Conservation (phyloP, 2,113 vertebrate genomes). For the Archocentrus centrarchus region DNA sequence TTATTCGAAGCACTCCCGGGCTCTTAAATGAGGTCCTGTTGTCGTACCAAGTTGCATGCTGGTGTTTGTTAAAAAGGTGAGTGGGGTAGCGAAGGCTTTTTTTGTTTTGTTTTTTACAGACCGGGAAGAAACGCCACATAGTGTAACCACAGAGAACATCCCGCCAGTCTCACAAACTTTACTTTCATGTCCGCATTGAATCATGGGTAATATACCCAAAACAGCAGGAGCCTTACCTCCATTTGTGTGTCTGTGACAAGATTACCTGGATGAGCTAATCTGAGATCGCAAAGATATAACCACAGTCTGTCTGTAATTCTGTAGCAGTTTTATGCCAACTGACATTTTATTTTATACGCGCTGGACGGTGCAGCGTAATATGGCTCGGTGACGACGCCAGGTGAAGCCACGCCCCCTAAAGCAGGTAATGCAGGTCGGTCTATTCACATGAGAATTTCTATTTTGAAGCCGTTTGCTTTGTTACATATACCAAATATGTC, state of each 20-base stretch:
- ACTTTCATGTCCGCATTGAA: neutral
- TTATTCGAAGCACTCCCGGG: too few species aligned
- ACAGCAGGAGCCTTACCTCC: rapidly evolving
- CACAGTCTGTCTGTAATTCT: neutral
- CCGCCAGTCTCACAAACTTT: rapidly evolving
- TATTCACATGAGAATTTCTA: neutral
- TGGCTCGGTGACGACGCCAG: neutral
- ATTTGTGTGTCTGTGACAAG: neutral
- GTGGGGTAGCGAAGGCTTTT: neutral
- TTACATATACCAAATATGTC: neutral
- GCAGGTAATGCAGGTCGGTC: too few species aligned
- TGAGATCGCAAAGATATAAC: neutral
- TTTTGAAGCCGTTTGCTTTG: neutral
- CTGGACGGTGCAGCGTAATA: neutral
- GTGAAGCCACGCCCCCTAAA: neutral
- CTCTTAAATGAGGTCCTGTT: rapidly evolving
- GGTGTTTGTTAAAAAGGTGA: neutral
- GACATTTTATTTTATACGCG: rapidly evolving
- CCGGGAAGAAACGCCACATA: rapidly evolving
- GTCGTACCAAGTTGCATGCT: neutral
- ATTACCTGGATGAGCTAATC: rapidly evolving
- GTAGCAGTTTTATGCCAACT: neutral
- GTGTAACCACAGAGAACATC: neutral
- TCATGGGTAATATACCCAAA: neutral
- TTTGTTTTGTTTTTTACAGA: too few species aligned